These are phyloP conservation scores for Caenorhabditis panamensis DNA, from an alignment of 2,888 invertebrate species.

Conservation along the genomic window DNA sequence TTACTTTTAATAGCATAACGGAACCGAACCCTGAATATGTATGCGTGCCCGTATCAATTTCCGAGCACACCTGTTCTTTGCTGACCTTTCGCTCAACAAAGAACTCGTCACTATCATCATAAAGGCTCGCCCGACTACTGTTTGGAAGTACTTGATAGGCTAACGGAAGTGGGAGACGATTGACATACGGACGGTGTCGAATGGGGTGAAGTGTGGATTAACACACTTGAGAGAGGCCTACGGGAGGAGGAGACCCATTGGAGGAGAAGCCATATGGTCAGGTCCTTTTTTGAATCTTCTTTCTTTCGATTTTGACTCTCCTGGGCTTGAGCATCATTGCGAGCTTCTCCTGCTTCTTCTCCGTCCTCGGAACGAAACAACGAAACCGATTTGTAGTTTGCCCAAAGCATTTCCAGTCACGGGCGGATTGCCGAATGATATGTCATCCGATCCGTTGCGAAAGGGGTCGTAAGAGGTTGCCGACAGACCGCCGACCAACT, in stretches of 20 bases:
- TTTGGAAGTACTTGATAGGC: slow-evolving; percentile 21
- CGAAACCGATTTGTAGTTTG: slow-evolving; percentile 25
- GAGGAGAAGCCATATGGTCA: slow-evolving; percentile 43
- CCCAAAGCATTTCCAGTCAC: slow-evolving; percentile 3
- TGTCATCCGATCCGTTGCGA: slow-evolving; percentile 36
- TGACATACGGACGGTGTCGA: slow-evolving; percentile 20
- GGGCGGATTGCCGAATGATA: slow-evolving; percentile 30
- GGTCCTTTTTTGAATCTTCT: slow-evolving; percentile 7
- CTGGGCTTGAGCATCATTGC: neutral
- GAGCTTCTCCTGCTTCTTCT: neutral
- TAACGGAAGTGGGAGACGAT: slow-evolving; percentile 31
- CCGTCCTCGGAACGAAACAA: too few species aligned
- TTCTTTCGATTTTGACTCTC: neutral
- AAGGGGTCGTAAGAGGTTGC: slow-evolving; percentile 36
- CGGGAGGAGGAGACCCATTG: slow-evolving; percentile 1
- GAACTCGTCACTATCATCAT: neutral
- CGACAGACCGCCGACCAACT: slow-evolving; percentile 30
- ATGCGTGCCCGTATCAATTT: neutral
- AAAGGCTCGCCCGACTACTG: slow-evolving; percentile 27
- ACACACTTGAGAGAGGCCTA: slow-evolving; percentile 43
- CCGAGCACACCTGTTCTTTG: slow-evolving; percentile 8
- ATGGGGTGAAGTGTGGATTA: slow-evolving; percentile 57
- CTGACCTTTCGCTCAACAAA: neutral
- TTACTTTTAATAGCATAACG: neutral
- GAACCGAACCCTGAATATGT: neutral